Evolutionary conservation across 2,797 vertebrate species (phyloP).

Genomic region (Dendrocincla tyrannina): DNA sequence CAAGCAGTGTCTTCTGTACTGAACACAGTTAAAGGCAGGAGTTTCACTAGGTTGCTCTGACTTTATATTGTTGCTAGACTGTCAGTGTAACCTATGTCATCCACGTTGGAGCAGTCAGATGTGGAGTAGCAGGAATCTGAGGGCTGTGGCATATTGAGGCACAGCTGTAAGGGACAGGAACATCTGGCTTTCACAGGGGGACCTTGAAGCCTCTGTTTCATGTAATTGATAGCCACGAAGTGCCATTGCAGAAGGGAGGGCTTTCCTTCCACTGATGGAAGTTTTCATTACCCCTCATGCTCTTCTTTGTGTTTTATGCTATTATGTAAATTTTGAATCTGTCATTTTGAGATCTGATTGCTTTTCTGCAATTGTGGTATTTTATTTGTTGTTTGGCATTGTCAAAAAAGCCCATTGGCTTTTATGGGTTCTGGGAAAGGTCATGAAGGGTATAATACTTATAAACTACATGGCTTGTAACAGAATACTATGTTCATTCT

Average conservation of each 20-base stretch:
- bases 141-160: neutral
- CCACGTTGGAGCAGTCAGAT: neutral
- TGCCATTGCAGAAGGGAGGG: neutral
- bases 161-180: neutral
- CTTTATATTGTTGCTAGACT: neutral
- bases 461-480: neutral
- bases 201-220: neutral
- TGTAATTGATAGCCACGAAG: neutral
- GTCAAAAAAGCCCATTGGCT: no score
- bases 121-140: neutral
- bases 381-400: neutral
- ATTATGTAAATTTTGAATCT: neutral
- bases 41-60: neutral
- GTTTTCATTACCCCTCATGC: neutral
- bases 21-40: neutral
- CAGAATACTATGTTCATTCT: neutral
- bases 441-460: neutral
- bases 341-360: neutral
- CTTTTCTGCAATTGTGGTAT: neutral
- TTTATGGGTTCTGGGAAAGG: neutral
- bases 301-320: neutral
- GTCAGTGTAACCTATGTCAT: neutral
- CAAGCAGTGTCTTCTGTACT: neutral
- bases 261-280: neutral
- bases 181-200: neutral